phyloP scores from a whole-genome alignment of 2,888 invertebrate genomes.

The Catocala sponsa region DNA sequence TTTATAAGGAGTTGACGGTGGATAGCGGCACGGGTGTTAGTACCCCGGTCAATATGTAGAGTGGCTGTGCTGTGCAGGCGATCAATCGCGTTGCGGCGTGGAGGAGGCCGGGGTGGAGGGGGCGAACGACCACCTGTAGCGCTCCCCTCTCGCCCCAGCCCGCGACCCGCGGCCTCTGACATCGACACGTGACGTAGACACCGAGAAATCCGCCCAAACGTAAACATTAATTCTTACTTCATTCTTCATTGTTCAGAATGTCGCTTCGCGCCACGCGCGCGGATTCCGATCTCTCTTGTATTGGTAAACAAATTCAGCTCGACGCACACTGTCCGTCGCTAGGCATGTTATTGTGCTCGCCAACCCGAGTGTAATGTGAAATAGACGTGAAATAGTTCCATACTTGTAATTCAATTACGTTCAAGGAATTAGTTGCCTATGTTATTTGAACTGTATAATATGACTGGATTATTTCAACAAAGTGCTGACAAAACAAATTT shows the following conservation, averaged over 20 bases:
- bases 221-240: conserved; percentile 88
- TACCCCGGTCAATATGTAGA: conserved; percentile 87
- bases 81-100: conserved; percentile 82
- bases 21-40: conserved; percentile 81
- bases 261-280: conserved; percentile 79
- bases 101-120: conserved; percentile 46
- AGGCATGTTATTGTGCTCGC: conserved; percentile 54
- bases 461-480: not conserved
- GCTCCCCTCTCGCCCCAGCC: conserved; percentile 54
- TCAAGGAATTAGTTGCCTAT: conserved; percentile 67
- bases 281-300: conserved; percentile 78
- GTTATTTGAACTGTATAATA: conserved; percentile 36
- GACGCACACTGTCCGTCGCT: conserved; percentile 52
- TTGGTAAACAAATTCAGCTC: conserved; percentile 83
- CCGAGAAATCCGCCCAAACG: conserved; percentile 86
- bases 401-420: conserved; percentile 77
- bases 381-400: conserved; percentile 56
- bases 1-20: conserved; percentile 74
- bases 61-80: conserved; percentile 84
- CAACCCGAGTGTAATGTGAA: conserved; percentile 42
- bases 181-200: conserved; percentile 86
- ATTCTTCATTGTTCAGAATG: conserved; percentile 86
- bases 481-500: too few species aligned
- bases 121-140: conserved; percentile 81
- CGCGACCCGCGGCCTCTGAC: conserved; percentile 57